These are phyloP conservation scores for Hirtodrosophila confusa DNA, from an alignment of 2,888 invertebrate species.

Conservation along the genomic window DNA sequence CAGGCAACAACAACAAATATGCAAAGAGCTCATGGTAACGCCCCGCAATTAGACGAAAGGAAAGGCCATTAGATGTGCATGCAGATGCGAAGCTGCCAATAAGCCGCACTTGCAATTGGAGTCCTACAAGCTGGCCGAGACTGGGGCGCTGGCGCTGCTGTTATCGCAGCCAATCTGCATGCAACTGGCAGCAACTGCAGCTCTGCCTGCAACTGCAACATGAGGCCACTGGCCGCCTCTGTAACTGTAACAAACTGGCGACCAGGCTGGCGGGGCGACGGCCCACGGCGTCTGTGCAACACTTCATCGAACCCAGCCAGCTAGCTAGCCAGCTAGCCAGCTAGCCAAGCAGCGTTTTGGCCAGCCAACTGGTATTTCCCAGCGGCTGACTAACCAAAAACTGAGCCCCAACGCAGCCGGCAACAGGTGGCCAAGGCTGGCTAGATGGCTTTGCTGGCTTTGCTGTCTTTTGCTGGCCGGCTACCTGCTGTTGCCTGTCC, in stretches of 20 bases:
- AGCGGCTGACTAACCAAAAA: constrained; percentile 73
- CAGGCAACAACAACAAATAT: constrained; percentile 4
- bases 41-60: constrained; percentile 68
- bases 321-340: not conserved
- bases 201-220: constrained; percentile 44
- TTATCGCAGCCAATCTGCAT: constrained; percentile 70
- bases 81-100: constrained; percentile 51
- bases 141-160: constrained; percentile 18
- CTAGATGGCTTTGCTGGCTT: not conserved
- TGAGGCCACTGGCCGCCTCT: constrained; percentile 52
- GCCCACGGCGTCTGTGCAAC: constrained; percentile 78
- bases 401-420: constrained; percentile 12
- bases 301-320: constrained; percentile 43
- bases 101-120: constrained; percentile 6
- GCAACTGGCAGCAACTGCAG: constrained; percentile 27
- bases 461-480: constrained; percentile 1
- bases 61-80: constrained; percentile 73
- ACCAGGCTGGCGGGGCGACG: constrained; percentile 44
- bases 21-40: constrained; percentile 46
- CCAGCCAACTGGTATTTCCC: constrained; percentile 73
- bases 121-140: constrained; percentile 10
- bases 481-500: constrained; percentile 49
- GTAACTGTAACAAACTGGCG: constrained; percentile 73
- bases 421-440: constrained; percentile 50
- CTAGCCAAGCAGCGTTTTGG: constrained; percentile 4